Conservation (phyloP, 2,888 invertebrate species). For the Phaonia tiefii region DNA sequence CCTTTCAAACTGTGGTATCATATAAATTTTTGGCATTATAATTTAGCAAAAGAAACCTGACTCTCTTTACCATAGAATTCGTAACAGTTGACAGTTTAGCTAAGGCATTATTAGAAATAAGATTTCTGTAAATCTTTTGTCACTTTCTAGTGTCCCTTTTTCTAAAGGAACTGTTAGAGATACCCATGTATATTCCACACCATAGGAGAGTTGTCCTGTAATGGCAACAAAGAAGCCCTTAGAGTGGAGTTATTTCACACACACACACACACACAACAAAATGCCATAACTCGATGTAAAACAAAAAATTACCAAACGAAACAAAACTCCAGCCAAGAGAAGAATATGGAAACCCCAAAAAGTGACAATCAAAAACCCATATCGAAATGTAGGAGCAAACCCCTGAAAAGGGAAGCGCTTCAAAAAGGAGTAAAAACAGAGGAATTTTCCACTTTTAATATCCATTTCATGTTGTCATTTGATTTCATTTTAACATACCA, state of each 20-base stretch:
- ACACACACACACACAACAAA: background rate
- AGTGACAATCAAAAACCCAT: too few relatives aligned
- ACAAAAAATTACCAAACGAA: slow-evolving; percentile 24
- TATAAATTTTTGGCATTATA: slow-evolving; percentile 19
- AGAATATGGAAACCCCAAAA: too few relatives aligned
- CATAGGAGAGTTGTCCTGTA: slow-evolving; percentile 15
- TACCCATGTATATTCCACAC: slow-evolving; percentile 6
- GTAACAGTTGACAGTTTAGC: slow-evolving; percentile 29
- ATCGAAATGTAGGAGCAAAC: slow-evolving; percentile 13
- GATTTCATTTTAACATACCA: slow-evolving; percentile 67
- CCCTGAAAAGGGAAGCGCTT: background rate
- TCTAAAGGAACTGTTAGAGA: background rate
- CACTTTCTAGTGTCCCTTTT: slow-evolving; percentile 27
- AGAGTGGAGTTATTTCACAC: background rate
- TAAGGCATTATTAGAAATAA: slow-evolving; percentile 10
- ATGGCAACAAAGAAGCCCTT: slow-evolving; percentile 2
- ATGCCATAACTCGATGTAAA: slow-evolving; percentile 35
- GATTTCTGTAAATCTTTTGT: slow-evolving; percentile 13
- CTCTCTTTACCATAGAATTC: background rate
- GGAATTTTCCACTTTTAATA: slow-evolving; percentile 62
- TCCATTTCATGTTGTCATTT: slow-evolving; percentile 67
- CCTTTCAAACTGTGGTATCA: background rate
- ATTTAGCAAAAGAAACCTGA: background rate
- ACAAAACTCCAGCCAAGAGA: background rate
- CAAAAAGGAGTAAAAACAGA: slow-evolving; percentile 37